Conservation (phyloP, 2,113 vertebrate species). For the Microtus pennsylvanicus region DNA sequence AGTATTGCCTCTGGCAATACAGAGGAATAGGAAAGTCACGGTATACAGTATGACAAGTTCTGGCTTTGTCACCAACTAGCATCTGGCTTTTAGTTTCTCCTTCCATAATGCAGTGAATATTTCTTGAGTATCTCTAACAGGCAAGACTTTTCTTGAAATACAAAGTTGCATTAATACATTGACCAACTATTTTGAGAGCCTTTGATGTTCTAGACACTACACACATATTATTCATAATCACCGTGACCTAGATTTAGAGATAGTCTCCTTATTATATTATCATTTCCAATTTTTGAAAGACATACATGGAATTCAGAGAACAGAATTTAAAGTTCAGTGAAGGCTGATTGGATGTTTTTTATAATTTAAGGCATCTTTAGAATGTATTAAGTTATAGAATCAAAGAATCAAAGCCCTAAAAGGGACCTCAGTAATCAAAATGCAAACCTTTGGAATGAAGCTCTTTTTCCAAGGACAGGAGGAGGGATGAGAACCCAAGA, state of each 20-base stretch:
- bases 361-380: neutral
- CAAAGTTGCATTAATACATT: neutral
- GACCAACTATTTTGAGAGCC: neutral
- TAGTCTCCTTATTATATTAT: neutral
- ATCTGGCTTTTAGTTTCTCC: conserved; percentile 8
- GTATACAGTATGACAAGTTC: neutral
- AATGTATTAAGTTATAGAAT: neutral
- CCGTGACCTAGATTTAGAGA: conserved; percentile 14
- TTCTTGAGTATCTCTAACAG: neutral
- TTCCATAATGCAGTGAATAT: conserved; percentile 18
- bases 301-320: neutral
- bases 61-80: neutral
- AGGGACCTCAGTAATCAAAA: neutral
- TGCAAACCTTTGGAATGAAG: neutral
- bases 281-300: conserved; percentile 29
- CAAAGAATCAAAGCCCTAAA: neutral
- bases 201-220: neutral
- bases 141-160: neutral
- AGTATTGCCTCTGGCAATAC: neutral
- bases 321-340: conserved; percentile 8
- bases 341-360: neutral
- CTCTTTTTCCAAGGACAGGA: neutral
- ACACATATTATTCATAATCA: conserved; percentile 34
- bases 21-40: neutral
- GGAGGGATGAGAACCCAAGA: neutral